phyloP scores from a whole-genome alignment of 2,797 vertebrate species.

The Gymnocypris eckloni region DNA sequence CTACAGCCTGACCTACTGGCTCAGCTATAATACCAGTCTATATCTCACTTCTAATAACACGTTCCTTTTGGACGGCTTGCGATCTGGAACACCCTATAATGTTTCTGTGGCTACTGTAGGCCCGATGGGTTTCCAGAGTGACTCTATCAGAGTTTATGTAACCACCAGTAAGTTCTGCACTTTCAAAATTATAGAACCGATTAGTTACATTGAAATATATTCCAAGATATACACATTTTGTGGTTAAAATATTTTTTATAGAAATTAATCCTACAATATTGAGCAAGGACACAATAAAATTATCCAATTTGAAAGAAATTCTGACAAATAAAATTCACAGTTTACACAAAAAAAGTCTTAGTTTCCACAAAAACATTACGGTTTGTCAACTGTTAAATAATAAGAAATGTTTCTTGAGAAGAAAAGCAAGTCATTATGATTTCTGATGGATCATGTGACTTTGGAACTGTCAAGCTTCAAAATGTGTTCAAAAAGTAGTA shows the following conservation, averaged over 20 bases:
- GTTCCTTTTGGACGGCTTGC: slow-evolving; percentile 57
- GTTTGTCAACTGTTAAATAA: too few species aligned
- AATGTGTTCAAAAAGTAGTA: background rate
- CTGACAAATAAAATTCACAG: too few species aligned
- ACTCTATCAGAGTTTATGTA: slow-evolving; percentile 39
- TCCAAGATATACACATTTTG: background rate
- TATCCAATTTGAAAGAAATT: background rate
- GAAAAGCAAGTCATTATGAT: too few species aligned
- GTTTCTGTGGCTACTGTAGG: slow-evolving; percentile 71
- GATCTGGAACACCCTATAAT: slow-evolving; percentile 72
- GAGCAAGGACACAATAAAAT: background rate
- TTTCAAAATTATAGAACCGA: background rate
- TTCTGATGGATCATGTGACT: too few species aligned
- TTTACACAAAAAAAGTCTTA: too few species aligned
- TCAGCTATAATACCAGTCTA: background rate
- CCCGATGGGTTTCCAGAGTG: slow-evolving; percentile 61
- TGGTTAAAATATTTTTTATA: background rate
- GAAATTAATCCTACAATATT: background rate
- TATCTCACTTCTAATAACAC: background rate
- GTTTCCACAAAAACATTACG: too few species aligned
- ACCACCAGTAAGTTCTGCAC: slow-evolving; percentile 74
- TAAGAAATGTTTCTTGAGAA: too few species aligned
- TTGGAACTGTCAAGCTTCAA: background rate
- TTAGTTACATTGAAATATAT: background rate
- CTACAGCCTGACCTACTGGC: slow-evolving; percentile 59